phyloP scores from a whole-genome alignment of 2,113 vertebrate species.

The Phylloscopus trochilus region DNA sequence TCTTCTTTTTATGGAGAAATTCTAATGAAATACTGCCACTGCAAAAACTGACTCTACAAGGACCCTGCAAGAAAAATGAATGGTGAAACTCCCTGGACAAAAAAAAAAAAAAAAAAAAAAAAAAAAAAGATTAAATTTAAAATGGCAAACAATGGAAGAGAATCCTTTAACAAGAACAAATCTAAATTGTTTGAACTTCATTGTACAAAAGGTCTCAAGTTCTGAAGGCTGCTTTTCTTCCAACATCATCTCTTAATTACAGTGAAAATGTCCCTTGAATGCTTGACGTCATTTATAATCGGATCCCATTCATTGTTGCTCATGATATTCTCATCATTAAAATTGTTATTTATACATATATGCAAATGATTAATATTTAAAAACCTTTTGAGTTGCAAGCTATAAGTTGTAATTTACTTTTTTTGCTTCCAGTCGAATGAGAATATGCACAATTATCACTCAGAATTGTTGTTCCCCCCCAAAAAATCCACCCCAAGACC shows the following conservation, averaged over 20 bases:
- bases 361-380: neutral
- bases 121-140: neutral
- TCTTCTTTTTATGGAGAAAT: neutral
- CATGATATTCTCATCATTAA: neutral
- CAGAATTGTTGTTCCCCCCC: neutral
- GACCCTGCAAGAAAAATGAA: neutral
- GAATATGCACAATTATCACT: neutral
- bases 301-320: neutral
- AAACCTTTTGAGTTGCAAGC: neutral
- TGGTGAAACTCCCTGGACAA: neutral
- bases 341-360: neutral
- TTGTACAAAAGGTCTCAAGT: neutral
- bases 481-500: neutral
- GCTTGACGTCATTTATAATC: neutral
- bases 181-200: conserved; percentile 10
- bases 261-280: neutral
- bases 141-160: neutral
- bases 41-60: neutral
- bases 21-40: neutral
- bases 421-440: neutral
- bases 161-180: neutral
- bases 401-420: neutral
- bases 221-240: neutral
- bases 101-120: neutral
- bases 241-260: neutral